These are phyloP conservation scores for Argya squamiceps DNA, from an alignment of 2,797 vertebrate species.

Conservation along the genomic window DNA sequence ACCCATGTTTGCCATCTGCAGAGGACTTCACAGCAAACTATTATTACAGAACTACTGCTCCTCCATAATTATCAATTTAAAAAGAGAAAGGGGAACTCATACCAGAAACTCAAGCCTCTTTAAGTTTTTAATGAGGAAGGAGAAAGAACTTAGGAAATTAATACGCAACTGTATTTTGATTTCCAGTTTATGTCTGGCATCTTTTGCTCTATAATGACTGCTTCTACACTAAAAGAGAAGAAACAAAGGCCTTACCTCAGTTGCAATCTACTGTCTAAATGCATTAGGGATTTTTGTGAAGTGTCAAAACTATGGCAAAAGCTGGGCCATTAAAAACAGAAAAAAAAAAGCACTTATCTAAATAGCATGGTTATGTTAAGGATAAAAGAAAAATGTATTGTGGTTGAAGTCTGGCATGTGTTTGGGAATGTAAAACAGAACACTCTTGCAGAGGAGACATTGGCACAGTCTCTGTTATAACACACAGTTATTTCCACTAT, in stretches of 20 bases:
- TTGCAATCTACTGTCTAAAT: neutral
- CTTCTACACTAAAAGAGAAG: neutral
- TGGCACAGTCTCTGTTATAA: slow-evolving; percentile 26
- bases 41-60: neutral
- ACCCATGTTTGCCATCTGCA: neutral
- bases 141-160: neutral
- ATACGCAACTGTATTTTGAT: neutral
- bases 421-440: slow-evolving; percentile 42
- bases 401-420: slow-evolving; percentile 6
- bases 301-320: neutral
- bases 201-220: neutral
- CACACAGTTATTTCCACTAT: neutral
- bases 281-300: neutral
- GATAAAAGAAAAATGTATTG: neutral
- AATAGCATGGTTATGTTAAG: neutral
- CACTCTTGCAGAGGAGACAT: neutral
- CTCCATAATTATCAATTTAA: neutral
- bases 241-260: neutral
- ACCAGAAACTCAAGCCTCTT: neutral
- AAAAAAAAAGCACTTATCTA: neutral
- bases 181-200: neutral
- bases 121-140: neutral
- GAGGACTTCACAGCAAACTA: neutral
- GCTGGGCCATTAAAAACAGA: neutral
- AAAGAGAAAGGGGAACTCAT: neutral